Base-by-base conservation (phyloP, 2,888 invertebrate species). In the Plagodis pulveraria region DNA sequence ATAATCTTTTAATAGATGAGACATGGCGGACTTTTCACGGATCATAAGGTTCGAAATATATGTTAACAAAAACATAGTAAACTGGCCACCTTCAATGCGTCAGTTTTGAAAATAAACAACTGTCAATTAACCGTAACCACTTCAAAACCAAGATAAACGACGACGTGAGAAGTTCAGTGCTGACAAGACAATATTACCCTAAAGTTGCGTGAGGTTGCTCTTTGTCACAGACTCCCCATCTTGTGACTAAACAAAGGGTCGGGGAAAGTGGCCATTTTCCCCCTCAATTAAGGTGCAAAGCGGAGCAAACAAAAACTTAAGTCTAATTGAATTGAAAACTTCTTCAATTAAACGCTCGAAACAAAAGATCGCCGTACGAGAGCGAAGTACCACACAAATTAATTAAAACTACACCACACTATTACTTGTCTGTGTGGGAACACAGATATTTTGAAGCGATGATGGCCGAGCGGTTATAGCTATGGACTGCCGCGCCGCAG, bases 241-340 rank as follows among this genome's bases (percentile, higher is more conserved):
- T 33, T 40, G 11, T 44, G 35, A 47, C 41, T 50, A 45, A 56
- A 56, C 45, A 56, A 56, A 50, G 36, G 40, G 2, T 10, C 45
- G 40, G 40, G 9, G 22, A 47, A 34, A 50, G 47, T 49, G 35
- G 49, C 41, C 6, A 49, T 52, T 56, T 50, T 36, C 48, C 38
- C 35, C 48, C 22, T 47, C 56, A 50, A 55, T 58, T 62, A 58
- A 38, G 53, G 8, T 41, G 45, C 40, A 41, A 49, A 50, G 44
- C 42, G 42, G 38, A 49, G 50, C 60, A 53, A 70, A 70, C 70
- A 58, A 55, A 63, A 65, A 67, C 63, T 53, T 66, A 64, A 69
- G 4, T 65, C 70, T 71, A 65, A 68, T 66, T 66, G 69, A 70
- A 68, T 70, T 66, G 67, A 69, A 65, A 71, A 65, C 66, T 69